Evolutionary conservation across 2,888 invertebrate species (phyloP).

Genomic region (Andrena dorsata): DNA sequence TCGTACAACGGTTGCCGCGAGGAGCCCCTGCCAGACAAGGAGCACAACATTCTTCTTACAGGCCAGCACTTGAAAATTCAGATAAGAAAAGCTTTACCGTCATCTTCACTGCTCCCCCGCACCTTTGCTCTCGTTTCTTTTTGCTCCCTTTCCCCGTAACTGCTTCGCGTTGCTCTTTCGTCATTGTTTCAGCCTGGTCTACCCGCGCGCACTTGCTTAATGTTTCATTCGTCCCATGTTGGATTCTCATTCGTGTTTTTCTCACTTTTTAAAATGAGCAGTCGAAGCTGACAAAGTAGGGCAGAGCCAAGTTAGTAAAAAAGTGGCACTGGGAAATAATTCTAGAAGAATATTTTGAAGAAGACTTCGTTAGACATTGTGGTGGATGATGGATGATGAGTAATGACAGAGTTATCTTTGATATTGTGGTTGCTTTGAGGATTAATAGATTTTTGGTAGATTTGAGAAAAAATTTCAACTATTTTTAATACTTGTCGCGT

Average conservation of each 20-base stretch:
- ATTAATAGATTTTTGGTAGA: no score
- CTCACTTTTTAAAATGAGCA: background rate
- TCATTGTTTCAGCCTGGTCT: slow-evolving; percentile 31
- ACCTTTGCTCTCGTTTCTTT: slow-evolving; percentile 24
- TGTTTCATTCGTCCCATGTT: background rate
- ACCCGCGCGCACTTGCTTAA: background rate
- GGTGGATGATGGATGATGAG: no score
- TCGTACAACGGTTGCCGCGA: slow-evolving; percentile 65
- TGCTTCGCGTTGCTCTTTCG: slow-evolving; percentile 30
- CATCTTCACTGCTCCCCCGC: slow-evolving; percentile 48
- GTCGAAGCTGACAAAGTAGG: background rate
- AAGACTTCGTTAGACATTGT: no score
- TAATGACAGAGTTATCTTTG: no score
- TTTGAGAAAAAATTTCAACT: no score
- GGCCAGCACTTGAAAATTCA: slow-evolving; percentile 67
- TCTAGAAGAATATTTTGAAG: no score
- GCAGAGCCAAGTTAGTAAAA: background rate
- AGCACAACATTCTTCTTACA: slow-evolving; percentile 68
- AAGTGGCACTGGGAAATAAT: no score
- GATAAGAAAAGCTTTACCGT: slow-evolving; percentile 65
- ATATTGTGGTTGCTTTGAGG: no score
- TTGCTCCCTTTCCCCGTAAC: background rate
- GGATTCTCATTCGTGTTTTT: slow-evolving; percentile 5
- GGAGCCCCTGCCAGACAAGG: slow-evolving; percentile 41
- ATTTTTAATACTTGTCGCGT: no score